These are phyloP conservation scores for Grapholita molesta DNA, from an alignment of 1,140 invertebrate species.

Conservation along the genomic window DNA sequence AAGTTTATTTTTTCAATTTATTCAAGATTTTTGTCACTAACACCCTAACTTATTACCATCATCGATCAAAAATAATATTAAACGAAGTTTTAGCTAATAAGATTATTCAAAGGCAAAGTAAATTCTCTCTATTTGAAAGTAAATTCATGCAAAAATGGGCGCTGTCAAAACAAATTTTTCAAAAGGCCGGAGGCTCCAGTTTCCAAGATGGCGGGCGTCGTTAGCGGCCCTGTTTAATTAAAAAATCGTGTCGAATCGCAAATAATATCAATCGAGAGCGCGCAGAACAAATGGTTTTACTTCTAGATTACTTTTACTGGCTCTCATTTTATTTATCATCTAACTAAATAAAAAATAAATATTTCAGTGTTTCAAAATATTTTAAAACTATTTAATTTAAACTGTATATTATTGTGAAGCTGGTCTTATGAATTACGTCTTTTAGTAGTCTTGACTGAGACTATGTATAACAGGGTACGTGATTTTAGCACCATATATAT, in stretches of 20 bases:
- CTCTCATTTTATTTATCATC: too few species aligned
- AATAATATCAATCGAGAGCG: constrained; percentile 63
- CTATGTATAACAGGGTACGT: too few species aligned
- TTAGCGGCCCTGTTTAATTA: constrained; percentile 46
- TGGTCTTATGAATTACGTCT: too few species aligned
- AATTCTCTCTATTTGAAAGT: background rate
- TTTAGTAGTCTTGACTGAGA: too few species aligned
- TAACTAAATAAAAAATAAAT: too few species aligned
- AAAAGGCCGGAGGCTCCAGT: background rate
- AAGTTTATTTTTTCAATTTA: too few species aligned
- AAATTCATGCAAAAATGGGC: background rate
- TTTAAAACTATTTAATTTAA: too few species aligned
- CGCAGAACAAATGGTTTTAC: background rate
- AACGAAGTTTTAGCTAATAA: background rate
- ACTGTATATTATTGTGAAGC: too few species aligned
- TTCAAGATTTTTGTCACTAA: background rate
- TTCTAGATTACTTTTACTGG: too few species aligned
- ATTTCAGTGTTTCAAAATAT: too few species aligned
- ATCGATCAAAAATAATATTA: background rate
- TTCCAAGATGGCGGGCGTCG: constrained; percentile 29
- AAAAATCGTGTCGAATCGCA: constrained; percentile 69
- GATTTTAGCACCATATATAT: too few species aligned
- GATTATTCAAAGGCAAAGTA: background rate
- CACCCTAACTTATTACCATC: background rate
- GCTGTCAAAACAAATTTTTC: constrained; percentile 11